Base-by-base conservation (phyloP, 2,797 vertebrate genomes). In the Coilia nasus region DNA sequence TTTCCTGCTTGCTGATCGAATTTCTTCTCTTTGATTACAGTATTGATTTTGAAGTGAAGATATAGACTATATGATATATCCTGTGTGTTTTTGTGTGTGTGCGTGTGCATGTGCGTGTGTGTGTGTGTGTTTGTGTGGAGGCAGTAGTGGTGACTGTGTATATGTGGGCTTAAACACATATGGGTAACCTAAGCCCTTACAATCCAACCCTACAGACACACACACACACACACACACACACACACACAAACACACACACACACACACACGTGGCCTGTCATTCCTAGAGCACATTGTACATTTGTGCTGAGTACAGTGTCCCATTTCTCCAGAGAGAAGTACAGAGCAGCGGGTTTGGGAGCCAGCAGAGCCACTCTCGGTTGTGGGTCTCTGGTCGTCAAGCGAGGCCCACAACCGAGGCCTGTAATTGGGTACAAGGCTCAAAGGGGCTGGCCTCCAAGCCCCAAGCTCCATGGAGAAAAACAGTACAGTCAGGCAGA, bases 1-100 rank as follows among this genome's bases (percentile, higher is more conserved):
- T 44, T 78, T 78, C 71, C 71, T 78, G 71, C 21, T 78, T 44
- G 71, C 71, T 41, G 71, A 78, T 78, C 19, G 71, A 41, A 78
- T 78, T 44, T 78, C 31, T 44, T 41, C 44, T 1, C 71, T 78
- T 78, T 78, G 71, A 78, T 78, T 44, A 11, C 71, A 41, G 31
- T 78, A 78, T 78, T 78, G 71, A 78, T 78, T 78, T 78, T 6
- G 71, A 78, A 78, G 71, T 6, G 35, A 78, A 12, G 19, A 35
- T 41, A 78, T 7, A 44, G 31, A 78, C 31, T 21, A 78, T 78
- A 78, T 78, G 71, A 78, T 78, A 78, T 12, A 78, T 15, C 31
- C 15, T 78, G 15, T 78, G 67, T 71, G n/a, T 54, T 2, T 54
- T 2, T 54, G 50, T 54, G 50, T 14, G 50, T 54, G 50, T 54